These are phyloP conservation scores for Grapholita molesta DNA, from an alignment of 1,140 invertebrate genomes.

Conservation along the genomic window DNA sequence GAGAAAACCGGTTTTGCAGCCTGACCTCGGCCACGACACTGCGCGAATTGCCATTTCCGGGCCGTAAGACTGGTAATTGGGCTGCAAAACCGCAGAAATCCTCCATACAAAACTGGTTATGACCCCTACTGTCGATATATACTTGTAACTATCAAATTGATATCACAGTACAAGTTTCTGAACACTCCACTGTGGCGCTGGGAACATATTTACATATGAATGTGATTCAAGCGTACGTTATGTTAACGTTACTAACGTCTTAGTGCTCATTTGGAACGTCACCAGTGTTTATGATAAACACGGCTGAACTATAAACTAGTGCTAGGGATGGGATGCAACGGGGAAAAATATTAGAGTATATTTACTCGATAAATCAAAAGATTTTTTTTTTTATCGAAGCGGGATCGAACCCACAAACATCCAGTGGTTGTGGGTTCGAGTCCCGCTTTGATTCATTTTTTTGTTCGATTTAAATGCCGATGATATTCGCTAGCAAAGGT, in stretches of 20 bases:
- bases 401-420: too few relatives aligned
- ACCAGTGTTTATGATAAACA: conserved; percentile 29
- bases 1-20: too few relatives aligned
- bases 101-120: too few relatives aligned
- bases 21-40: too few relatives aligned
- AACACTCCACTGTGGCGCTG: conserved; percentile 1
- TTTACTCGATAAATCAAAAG: background rate
- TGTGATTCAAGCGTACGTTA: conserved; percentile 26
- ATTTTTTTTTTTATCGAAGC: background rate
- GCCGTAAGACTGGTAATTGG: too few relatives aligned
- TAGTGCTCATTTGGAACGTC: conserved; percentile 17
- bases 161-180: background rate
- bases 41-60: too few relatives aligned
- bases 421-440: too few relatives aligned
- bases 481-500: too few relatives aligned
- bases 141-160: background rate
- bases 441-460: too few relatives aligned
- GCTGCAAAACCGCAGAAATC: too few relatives aligned
- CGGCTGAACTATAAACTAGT: conserved; percentile 20
- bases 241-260: conserved; percentile 22
- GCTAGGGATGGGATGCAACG: background rate
- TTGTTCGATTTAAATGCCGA: too few relatives aligned
- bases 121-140: too few relatives aligned
- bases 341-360: background rate
- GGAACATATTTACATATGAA: conserved; percentile 26